These are phyloP conservation scores for rat (Rattus norvegicus) DNA, from an alignment of 2,113 vertebrate genomes.

Conservation along the genomic window GRCr8 NC_086023.1:86969001-86969500, in stretches of 20 bases:
- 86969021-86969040: not conserved
- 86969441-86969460: not conserved
- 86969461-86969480: rapidly evolving
- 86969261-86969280: conserved; percentile 52
- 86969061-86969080: not conserved
- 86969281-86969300: conserved; percentile 55
- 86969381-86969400: not conserved
- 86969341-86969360: conserved; percentile 42
- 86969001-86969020: not conserved
- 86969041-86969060: not conserved
- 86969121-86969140: conserved; percentile 41
- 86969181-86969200: conserved; percentile 45
- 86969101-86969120: conserved; percentile 14
- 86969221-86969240: conserved; percentile 64
- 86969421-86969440: not conserved
- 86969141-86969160: conserved; percentile 46
- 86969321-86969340: conserved; percentile 60
- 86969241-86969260: conserved; percentile 62
- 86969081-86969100: not conserved
- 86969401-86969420: not conserved
- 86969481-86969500: not conserved
- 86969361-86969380: not conserved
- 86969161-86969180: conserved; percentile 59
- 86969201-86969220: conserved; percentile 55
- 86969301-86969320: conserved; percentile 66